phyloP scores from a whole-genome alignment of 2,797 vertebrate genomes.

The Emys orbicularis region DNA sequence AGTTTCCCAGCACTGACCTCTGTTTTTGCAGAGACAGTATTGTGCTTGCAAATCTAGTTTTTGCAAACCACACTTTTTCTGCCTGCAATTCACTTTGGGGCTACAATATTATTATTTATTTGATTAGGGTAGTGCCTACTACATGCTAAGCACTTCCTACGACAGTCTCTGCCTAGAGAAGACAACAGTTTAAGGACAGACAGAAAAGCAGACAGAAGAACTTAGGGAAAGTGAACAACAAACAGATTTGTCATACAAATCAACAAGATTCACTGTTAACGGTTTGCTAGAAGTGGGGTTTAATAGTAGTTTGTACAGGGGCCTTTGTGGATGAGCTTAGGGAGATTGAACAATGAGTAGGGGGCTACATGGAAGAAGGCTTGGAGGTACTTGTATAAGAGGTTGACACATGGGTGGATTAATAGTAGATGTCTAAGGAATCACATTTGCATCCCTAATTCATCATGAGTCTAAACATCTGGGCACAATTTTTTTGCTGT shows the following conservation, averaged over 20 bases:
- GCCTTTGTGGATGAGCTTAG: not conserved
- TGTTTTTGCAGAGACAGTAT: not conserved
- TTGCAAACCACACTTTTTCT: not conserved
- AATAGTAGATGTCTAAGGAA: not conserved
- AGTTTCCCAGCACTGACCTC: not conserved
- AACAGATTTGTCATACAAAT: fast-evolving
- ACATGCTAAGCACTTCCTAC: not conserved
- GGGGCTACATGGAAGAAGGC: fast-evolving
- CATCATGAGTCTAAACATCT: not conserved
- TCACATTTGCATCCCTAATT: not conserved
- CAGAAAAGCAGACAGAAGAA: too few relatives aligned
- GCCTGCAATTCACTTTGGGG: not conserved
- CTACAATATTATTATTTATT: not conserved
- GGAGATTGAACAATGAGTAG: not conserved
- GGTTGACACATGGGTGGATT: not conserved
- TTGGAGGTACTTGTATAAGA: not conserved
- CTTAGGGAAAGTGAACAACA: not conserved
- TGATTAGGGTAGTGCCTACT: not conserved
- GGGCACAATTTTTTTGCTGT: not conserved
- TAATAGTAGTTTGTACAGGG: fast-evolving
- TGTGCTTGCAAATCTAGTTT: not conserved
- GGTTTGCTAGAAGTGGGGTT: not conserved
- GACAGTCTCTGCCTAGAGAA: not conserved
- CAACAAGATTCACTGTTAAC: not conserved
- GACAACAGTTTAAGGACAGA: not conserved